Percentiles rank a stretch among this genome's conserved stretches.
These are phyloP conservation scores for Brenthis hecate DNA, from an alignment of 2,888 invertebrate genomes.

Conservation along the genomic window DNA sequence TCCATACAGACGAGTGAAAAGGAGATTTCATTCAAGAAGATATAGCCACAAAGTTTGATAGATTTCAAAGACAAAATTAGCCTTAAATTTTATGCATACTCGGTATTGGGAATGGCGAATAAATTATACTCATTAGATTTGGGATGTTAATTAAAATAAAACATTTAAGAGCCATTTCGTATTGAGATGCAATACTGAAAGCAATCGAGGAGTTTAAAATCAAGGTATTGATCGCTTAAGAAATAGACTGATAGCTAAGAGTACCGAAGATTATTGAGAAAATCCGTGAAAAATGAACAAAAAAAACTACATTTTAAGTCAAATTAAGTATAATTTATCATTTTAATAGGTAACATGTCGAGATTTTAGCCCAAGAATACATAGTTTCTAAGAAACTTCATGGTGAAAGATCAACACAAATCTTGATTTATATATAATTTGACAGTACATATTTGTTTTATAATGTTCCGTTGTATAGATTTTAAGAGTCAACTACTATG, in stretches of 20 bases:
- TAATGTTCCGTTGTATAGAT: slow-evolving; percentile 4
- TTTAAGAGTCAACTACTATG: slow-evolving; percentile 14
- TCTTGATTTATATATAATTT: slow-evolving; percentile 2
- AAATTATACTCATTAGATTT: background rate
- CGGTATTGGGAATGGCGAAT: slow-evolving; percentile 3
- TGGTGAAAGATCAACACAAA: slow-evolving; percentile 6
- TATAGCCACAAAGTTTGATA: slow-evolving; percentile 39
- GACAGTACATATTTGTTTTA: slow-evolving; percentile 9
- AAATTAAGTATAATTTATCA: background rate
- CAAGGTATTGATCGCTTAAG: slow-evolving; percentile 4
- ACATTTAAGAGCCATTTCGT: background rate
- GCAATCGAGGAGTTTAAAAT: slow-evolving; percentile 2
- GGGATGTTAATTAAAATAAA: too few species aligned
- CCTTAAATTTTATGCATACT: slow-evolving; percentile 2
- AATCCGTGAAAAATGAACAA: background rate
- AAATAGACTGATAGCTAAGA: slow-evolving; percentile 19
- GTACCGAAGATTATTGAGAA: slow-evolving; percentile 1
- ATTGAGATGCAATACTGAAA: background rate
- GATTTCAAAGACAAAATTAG: background rate
- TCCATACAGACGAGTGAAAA: slow-evolving; percentile 60
- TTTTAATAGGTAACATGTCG: background rate
- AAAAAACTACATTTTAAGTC: background rate
- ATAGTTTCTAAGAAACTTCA: slow-evolving; percentile 18
- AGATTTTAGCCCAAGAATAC: background rate
- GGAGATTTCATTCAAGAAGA: slow-evolving; percentile 53